Evolutionary conservation across 1,140 invertebrate genomes (phyloP).

Genomic region (Drosophila virilis): DNA sequence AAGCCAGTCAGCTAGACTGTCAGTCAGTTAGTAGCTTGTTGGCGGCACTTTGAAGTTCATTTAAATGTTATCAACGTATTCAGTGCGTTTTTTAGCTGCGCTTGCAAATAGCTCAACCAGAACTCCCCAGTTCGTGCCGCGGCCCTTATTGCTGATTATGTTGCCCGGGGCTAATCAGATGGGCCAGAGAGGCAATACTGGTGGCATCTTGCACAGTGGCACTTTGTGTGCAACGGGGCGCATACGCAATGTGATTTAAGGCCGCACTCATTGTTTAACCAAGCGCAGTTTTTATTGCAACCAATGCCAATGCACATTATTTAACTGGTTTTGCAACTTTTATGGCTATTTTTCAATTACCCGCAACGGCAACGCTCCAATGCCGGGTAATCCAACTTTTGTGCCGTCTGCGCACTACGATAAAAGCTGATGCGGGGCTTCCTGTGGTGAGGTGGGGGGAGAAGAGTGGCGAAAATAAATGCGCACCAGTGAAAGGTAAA

Average conservation of each 20-base stretch:
- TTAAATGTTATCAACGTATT: constrained; percentile 82
- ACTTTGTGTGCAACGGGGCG: constrained; percentile 55
- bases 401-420: background rate
- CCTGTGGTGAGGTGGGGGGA: background rate
- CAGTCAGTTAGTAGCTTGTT: constrained; percentile 36
- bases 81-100: constrained; percentile 62
- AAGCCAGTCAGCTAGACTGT: constrained; percentile 35
- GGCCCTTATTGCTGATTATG: constrained; percentile 41
- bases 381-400: background rate
- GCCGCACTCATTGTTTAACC: constrained; percentile 52
- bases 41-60: constrained; percentile 82
- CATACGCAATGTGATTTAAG: constrained; percentile 71
- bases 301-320: constrained; percentile 42
- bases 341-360: constrained; percentile 49
- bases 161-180: constrained; percentile 39
- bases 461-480: too few relatives aligned
- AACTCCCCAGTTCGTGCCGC: constrained; percentile 17
- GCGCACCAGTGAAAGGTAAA: background rate
- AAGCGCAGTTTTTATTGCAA: constrained; percentile 39
- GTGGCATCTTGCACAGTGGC: constrained; percentile 1
- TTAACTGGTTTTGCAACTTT: constrained; percentile 53
- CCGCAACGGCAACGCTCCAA: constrained; percentile 30
- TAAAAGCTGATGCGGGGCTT: background rate
- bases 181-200: background rate
- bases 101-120: constrained; percentile 76